Conservation (phyloP, 2,888 invertebrate species). For the Agrilus biguttatus region DNA sequence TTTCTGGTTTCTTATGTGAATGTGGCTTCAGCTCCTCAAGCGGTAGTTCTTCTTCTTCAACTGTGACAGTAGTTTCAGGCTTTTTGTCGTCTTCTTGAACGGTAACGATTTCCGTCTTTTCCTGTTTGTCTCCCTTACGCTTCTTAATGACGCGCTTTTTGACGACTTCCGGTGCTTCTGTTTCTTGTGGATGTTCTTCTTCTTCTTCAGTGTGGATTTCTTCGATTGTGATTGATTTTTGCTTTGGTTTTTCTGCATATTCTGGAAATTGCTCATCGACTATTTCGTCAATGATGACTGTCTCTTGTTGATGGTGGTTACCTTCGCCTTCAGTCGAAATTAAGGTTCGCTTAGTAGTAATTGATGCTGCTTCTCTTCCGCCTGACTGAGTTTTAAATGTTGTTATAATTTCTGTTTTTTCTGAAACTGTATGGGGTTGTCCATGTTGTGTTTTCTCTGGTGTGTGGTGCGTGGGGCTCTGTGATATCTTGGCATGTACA, state of each 20-base stretch:
- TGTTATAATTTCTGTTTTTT: conserved; percentile 45
- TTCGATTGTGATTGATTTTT: conserved; percentile 15
- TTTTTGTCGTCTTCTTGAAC: too few relatives aligned
- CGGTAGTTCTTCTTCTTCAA: too few relatives aligned
- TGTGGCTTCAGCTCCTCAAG: too few relatives aligned
- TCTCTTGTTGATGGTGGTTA: conserved; percentile 9
- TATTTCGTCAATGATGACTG: conserved; percentile 37
- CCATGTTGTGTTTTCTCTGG: conserved; percentile 13
- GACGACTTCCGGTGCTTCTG: too few relatives aligned
- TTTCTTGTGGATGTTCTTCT: conserved; percentile 12
- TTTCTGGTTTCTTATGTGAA: too few relatives aligned
- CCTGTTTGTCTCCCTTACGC: too few relatives aligned
- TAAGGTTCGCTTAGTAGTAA: conserved; percentile 43
- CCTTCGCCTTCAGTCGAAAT: conserved; percentile 15
- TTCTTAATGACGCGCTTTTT: too few relatives aligned
- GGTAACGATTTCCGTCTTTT: too few relatives aligned
- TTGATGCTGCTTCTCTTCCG: conserved; percentile 37
- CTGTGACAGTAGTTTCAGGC: too few relatives aligned
- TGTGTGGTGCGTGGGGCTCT: conserved; percentile 15
- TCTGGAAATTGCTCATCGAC: conserved; percentile 24
- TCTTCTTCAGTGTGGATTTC: conserved; percentile 17
- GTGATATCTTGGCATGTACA: conserved; percentile 28
- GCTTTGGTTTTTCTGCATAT: conserved; percentile 9
- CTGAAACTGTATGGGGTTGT: conserved; percentile 14
- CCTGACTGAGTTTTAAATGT: conserved; percentile 40